phyloP scores from a whole-genome alignment of 2,113 vertebrate species.

The Rousettus leschenaultii region DNA sequence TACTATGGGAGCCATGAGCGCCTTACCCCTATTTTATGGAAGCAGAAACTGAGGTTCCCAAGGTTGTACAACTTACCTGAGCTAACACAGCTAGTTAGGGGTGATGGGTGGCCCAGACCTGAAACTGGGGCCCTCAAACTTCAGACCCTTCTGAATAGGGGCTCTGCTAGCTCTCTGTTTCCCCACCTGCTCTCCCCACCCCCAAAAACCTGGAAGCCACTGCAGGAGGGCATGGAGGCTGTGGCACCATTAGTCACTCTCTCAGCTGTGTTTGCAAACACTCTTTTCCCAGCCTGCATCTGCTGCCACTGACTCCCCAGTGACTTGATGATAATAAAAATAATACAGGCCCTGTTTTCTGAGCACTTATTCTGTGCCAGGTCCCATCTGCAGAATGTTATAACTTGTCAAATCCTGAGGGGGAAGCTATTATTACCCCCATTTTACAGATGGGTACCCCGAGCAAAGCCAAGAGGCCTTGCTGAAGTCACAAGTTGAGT shows the following conservation, averaged over 20 bases:
- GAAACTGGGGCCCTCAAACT: neutral
- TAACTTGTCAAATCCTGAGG: neutral
- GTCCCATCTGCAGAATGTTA: neutral
- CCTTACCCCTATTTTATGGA: neutral
- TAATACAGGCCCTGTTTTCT: conserved; percentile 59
- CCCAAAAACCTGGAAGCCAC: neutral
- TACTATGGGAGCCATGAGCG: neutral
- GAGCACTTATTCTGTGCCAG: conserved; percentile 44
- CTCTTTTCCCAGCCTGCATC: conserved; percentile 56
- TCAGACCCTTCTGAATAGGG: neutral
- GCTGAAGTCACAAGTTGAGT: neutral
- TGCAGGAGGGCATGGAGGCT: conserved; percentile 10
- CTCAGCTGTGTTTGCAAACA: conserved; percentile 71
- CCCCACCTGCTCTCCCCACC: neutral
- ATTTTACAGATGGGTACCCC: neutral
- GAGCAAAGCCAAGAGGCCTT: neutral
- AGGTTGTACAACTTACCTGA: neutral
- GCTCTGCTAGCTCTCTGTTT: neutral
- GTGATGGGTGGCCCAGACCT: neutral
- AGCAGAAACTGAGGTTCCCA: neutral
- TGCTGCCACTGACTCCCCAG: neutral
- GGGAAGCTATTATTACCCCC: neutral
- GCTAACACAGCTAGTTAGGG: neutral
- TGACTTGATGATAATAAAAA: conserved; percentile 59
- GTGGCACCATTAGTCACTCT: conserved; percentile 38